phyloP scores from a whole-genome alignment of 2,113 vertebrate species.

The Aptenodytes forsteri region DNA sequence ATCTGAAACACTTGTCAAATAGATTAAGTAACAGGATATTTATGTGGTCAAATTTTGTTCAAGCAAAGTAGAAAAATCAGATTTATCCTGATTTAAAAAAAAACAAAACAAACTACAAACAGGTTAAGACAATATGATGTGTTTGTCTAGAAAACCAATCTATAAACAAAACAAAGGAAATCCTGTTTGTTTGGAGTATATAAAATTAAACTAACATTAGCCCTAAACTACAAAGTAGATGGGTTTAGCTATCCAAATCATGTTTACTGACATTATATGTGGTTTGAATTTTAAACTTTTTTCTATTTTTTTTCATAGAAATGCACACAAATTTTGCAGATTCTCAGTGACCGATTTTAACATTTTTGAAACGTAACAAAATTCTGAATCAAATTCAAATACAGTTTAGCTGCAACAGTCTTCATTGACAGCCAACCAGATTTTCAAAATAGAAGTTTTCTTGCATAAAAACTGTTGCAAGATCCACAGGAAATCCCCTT shows the following conservation, averaged over 20 bases:
- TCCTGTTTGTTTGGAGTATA: background rate
- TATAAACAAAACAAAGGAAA: background rate
- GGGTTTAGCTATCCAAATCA: background rate
- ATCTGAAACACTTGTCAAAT: background rate
- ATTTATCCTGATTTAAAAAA: background rate
- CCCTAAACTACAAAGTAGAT: background rate
- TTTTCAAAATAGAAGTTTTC: background rate
- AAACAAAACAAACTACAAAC: background rate
- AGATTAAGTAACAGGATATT: background rate
- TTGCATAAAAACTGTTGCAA: background rate
- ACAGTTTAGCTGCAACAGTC: background rate
- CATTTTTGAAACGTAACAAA: background rate
- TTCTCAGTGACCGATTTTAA: background rate
- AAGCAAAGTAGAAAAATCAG: background rate
- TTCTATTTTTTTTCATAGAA: background rate
- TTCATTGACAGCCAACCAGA: background rate
- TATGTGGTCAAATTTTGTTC: background rate
- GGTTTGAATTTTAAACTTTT: background rate
- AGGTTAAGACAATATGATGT: background rate
- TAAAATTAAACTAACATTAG: background rate
- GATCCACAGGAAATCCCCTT: background rate
- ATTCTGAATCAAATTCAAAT: background rate
- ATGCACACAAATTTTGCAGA: background rate
- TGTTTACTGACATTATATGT: background rate
- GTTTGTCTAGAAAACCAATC: background rate